Percentiles rank a stretch among this genome's conserved stretches.
Conservation (phyloP, 2,797 vertebrate species). For the Syngnathus rostellatus region DNA sequence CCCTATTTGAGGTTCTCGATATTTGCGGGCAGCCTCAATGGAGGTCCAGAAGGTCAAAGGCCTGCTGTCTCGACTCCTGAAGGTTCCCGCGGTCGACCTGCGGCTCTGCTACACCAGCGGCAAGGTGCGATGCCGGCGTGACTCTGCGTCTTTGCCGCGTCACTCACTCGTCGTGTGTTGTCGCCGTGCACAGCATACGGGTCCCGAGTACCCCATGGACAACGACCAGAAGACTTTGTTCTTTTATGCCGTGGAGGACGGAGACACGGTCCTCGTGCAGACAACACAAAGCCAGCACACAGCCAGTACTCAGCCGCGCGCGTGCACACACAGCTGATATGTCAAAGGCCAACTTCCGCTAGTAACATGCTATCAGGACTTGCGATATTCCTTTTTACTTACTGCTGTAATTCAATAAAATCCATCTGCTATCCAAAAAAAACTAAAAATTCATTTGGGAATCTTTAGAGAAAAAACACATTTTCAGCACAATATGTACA, state of each 20-base stretch:
- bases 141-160: no score
- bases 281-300: neutral
- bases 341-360: no score
- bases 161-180: neutral
- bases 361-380: no score
- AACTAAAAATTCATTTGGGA: no score
- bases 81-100: constrained; percentile 75
- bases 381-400: no score
- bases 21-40: constrained; percentile 76
- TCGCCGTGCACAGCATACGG: constrained; percentile 64
- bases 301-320: neutral
- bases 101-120: constrained; percentile 77
- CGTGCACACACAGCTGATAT: no score
- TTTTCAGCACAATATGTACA: no score
- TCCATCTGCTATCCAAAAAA: no score
- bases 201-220: constrained; percentile 80
- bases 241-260: constrained; percentile 86
- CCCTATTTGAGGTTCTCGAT: neutral
- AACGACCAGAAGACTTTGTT: constrained; percentile 83
- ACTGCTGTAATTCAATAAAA: no score
- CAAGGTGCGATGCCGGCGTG: constrained; percentile 63
- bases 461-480: no score
- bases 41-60: constrained; percentile 88
- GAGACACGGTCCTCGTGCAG: constrained; percentile 67
- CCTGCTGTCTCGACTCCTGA: constrained; percentile 78